phyloP scores from a whole-genome alignment of 1,140 invertebrate species.

The Dinoponera quadriceps region DNA sequence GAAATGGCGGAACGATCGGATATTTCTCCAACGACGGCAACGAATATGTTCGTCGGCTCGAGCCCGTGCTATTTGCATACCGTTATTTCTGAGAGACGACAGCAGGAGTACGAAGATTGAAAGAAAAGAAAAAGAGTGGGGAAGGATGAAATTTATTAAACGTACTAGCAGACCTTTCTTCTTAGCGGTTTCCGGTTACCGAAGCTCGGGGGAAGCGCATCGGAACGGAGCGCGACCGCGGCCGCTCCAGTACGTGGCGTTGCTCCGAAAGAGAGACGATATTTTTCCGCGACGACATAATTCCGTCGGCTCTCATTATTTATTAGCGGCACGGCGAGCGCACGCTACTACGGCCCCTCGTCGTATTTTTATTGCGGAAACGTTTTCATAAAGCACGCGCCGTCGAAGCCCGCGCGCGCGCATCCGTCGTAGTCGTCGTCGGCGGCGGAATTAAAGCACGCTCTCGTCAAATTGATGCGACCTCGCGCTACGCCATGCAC shows the following conservation, averaged over 20 bases:
- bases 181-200: no score
- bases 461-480: constrained; percentile 52
- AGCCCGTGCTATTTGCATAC: constrained; percentile 15
- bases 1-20: constrained; percentile 49
- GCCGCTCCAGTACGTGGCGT: not conserved
- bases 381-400: constrained; percentile 52
- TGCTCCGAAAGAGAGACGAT: constrained; percentile 21
- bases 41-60: not conserved
- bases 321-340: constrained; percentile 30
- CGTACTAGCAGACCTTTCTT: not conserved
- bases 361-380: constrained; percentile 51
- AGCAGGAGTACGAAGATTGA: no score
- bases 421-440: not conserved
- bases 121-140: no score
- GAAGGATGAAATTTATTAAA: constrained; percentile 12
- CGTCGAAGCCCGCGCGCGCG: constrained; percentile 22
- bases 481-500: not conserved
- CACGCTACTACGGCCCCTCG: constrained; percentile 2
- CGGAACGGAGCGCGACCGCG: no score
- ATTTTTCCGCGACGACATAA: constrained; percentile 33
- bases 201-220: no score
- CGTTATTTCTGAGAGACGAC: not conserved
- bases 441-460: constrained; percentile 48
- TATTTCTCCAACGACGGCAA: constrained; percentile 31
- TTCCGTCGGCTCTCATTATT: constrained; percentile 43